These are phyloP conservation scores for Panagrolaimus sp. DNA, from an alignment of 1,140 invertebrate genomes.

Conservation along the genomic window DNA sequence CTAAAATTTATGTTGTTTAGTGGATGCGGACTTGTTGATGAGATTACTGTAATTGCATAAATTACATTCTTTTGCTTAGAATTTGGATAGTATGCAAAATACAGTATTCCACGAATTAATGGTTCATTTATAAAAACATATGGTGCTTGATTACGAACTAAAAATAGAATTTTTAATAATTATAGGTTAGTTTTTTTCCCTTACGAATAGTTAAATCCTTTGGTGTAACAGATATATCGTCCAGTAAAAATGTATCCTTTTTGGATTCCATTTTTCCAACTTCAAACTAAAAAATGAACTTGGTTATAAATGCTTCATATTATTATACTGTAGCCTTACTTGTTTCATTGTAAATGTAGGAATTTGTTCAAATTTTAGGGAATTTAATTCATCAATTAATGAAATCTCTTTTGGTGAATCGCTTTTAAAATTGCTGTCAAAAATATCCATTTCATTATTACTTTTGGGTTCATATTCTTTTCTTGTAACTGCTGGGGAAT, in stretches of 20 bases:
- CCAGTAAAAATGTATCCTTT: slow-evolving; percentile 2
- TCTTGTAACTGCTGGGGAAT: background rate
- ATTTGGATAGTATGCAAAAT: background rate
- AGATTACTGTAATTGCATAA: slow-evolving; percentile 2
- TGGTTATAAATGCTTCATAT: too few species aligned
- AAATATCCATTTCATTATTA: background rate
- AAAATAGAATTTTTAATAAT: background rate
- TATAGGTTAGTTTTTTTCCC: background rate
- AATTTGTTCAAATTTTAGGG: background rate
- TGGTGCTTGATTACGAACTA: background rate
- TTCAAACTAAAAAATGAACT: background rate
- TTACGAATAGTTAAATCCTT: background rate
- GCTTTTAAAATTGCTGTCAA: too few species aligned
- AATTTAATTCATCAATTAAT: slow-evolving; percentile 11
- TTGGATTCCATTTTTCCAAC: background rate
- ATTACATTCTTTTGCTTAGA: background rate
- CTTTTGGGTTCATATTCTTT: background rate
- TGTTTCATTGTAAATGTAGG: slow-evolving; percentile 6
- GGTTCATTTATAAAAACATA: background rate
- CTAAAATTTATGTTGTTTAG: background rate
- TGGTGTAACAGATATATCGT: background rate
- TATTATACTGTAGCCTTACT: background rate
- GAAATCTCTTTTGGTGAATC: background rate
- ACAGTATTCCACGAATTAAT: background rate
- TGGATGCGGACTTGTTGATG: background rate